Conservation (phyloP, 2,113 vertebrate genomes). For the Sylvietta virens region DNA sequence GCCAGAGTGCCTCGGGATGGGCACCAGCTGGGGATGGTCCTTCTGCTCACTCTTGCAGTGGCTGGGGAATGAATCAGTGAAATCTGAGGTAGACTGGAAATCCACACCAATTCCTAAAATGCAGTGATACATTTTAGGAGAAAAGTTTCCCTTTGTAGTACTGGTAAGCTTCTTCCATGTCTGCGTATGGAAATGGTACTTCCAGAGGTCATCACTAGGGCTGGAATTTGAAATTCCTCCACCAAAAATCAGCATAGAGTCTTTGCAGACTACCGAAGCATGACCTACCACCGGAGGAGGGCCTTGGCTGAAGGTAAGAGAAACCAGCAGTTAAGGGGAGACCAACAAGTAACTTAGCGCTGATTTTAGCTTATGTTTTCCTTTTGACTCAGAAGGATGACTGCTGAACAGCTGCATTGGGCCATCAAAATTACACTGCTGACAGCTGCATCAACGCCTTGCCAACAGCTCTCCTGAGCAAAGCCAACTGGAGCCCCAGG, state of each 20-base stretch:
- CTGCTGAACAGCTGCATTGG: neutral
- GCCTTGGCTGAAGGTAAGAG: slow-evolving; percentile 72
- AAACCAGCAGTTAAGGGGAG: neutral
- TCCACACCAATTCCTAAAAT: slow-evolving; percentile 70
- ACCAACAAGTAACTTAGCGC: neutral
- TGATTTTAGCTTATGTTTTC: neutral
- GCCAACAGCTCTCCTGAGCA: neutral
- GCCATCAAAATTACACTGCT: neutral
- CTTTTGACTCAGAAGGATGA: neutral
- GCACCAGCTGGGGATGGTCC: neutral
- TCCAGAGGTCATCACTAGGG: slow-evolving; percentile 73
- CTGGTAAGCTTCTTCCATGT: slow-evolving; percentile 73
- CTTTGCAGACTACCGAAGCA: slow-evolving; percentile 73
- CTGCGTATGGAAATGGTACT: slow-evolving; percentile 71
- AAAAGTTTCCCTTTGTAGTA: slow-evolving; percentile 32
- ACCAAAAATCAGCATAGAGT: slow-evolving; percentile 82
- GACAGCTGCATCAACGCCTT: neutral
- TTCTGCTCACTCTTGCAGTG: neutral
- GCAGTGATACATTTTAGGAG: slow-evolving; percentile 79
- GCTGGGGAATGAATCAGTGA: neutral
- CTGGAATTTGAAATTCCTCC: slow-evolving; percentile 74
- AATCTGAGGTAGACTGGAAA: slow-evolving; percentile 53
- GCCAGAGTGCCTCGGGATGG: neutral
- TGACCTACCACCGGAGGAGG: slow-evolving; percentile 82
- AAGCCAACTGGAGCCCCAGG: neutral